Conservation (phyloP, 1,140 invertebrate genomes). For the Metopolophium dirhodum region DNA sequence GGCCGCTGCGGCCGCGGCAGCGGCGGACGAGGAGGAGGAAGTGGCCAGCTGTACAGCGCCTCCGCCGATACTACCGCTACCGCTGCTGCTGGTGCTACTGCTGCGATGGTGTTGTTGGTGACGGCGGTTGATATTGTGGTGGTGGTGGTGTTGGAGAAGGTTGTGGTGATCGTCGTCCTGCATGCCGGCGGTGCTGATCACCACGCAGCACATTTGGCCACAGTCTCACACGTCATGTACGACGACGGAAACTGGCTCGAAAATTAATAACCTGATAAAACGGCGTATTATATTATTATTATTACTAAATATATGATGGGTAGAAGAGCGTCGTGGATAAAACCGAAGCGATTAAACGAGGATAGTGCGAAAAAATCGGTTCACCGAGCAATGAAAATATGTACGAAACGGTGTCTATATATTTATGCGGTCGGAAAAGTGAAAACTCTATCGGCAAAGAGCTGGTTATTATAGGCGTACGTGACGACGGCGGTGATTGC, state of each 20-base stretch:
- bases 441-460: not conserved
- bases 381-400: no score
- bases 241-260: not conserved
- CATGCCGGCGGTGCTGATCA: constrained; percentile 49
- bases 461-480: not conserved
- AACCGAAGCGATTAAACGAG: no score
- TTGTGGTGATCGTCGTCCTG: constrained; percentile 11
- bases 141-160: not conserved
- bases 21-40: not conserved
- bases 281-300: not conserved
- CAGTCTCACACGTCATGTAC: not conserved
- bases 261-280: not conserved
- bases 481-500: not conserved
- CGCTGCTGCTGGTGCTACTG: not conserved
- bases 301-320: no score
- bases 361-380: no score
- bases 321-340: no score
- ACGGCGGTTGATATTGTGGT: not conserved
- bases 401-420: not conserved
- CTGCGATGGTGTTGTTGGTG: not conserved
- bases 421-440: not conserved
- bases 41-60: not conserved
- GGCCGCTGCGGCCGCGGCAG: not conserved
- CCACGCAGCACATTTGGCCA: constrained; percentile 55
- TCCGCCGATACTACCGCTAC: not conserved